Evolutionary conservation across 2,797 vertebrate species (phyloP), one percentile per base, ranked within the genome.

Genomic region (Crocodylus rhombifer): DNA sequence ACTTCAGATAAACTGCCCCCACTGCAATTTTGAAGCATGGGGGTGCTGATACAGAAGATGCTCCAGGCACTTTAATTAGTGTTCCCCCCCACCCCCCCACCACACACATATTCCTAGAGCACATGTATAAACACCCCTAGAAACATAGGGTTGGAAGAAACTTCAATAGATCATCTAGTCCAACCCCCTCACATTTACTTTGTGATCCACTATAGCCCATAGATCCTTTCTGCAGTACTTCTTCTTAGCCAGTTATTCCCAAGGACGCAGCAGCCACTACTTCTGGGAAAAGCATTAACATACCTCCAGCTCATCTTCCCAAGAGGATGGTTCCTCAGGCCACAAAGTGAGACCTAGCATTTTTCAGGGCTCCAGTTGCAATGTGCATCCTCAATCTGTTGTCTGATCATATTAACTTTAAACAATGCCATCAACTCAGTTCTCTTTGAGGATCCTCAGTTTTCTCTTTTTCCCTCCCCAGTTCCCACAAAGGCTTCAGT

Each of bases 331-430:
- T 73, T 14, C 61, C 64, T 25, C 56, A 80, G 80, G 42, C 67
- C 82, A 42, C 14, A 87, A 95, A 88, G 93, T 94, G 94, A 94
- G 94, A 96, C 94, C 62, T 65, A 2, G 82, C 90, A 64, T 60
- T 94, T 90, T 77, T 71, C 79, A 90, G 56, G 36, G 91, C 84
- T 93, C 80, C 85, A 28, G 51, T 92, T 81, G 58, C 85, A 84
- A 2, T 0, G 16, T 74, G 84, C 82, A 58, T 88, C 79, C 85
- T 25, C 42, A 88, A 91, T 23, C 73, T 67, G 76, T 77, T 95
- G 94, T 95, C 93, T 85, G 58, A 90, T 95, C 90, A 65, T 13
- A 64, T 94, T 96, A 96, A 74, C 77, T 75, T 61, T 80, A 10
- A 88, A 7, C 60, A 8, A 55, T 1, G 56, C 64, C 89, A 81